A percentile compares a stretch with the other conserved stretches of the same genome.
These are phyloP conservation scores for Pangasianodon hypophthalmus DNA, from an alignment of 2,113 vertebrate species.

Conservation along the genomic window DNA sequence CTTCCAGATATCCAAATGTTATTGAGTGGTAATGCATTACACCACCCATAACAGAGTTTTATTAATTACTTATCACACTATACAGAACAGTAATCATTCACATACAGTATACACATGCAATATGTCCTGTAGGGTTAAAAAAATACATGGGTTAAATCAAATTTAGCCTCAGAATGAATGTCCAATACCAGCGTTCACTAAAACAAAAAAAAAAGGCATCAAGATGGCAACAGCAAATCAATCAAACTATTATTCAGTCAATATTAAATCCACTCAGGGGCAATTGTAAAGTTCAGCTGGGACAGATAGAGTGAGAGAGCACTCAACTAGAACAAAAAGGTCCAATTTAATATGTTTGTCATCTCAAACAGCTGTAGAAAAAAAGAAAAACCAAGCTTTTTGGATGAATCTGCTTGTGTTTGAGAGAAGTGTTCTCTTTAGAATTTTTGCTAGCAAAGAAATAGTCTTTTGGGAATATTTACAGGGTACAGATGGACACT, in stretches of 20 bases:
- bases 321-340: conserved; percentile 59
- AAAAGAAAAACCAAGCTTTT: background rate
- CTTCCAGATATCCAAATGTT: no score
- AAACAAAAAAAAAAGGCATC: background rate
- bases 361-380: conserved; percentile 61
- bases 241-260: background rate
- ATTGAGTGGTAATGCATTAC: no score
- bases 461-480: background rate
- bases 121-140: background rate
- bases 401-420: background rate
- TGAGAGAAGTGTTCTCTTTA: background rate
- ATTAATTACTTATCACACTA: background rate
- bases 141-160: background rate
- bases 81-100: background rate
- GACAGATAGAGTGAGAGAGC: conserved; percentile 44
- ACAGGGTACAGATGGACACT: background rate
- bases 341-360: conserved; percentile 69
- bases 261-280: background rate
- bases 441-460: background rate
- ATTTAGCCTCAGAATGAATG: background rate
- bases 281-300: background rate
- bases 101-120: background rate
- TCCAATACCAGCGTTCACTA: background rate
- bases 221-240: background rate
- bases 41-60: background rate